A percentile compares a stretch with the other conserved stretches of the same genome.
phyloP scores from a whole-genome alignment of 1,140 invertebrate genomes.

The Listronotus bonariensis region DNA sequence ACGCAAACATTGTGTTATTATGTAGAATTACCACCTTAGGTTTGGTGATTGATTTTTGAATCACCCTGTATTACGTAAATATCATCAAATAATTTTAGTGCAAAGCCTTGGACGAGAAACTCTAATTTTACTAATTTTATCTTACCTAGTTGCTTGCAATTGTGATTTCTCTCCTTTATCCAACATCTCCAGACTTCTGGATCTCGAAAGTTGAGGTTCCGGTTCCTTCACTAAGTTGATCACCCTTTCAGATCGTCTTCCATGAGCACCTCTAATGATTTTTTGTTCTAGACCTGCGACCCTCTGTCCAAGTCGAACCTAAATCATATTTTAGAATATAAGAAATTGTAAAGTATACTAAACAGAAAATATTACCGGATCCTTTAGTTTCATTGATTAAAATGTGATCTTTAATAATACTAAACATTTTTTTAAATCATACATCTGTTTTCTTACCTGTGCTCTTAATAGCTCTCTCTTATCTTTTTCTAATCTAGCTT shows the following conservation, averaged over 20 bases:
- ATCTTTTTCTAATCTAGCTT: constrained; percentile 82
- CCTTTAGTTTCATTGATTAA: too few relatives aligned
- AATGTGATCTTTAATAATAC: too few relatives aligned
- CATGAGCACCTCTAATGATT: constrained; percentile 64
- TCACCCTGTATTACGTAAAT: too few relatives aligned
- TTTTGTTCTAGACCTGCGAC: constrained; percentile 78
- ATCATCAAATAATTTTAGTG: too few relatives aligned
- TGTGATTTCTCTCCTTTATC: constrained; percentile 54
- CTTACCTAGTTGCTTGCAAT: constrained; percentile 48
- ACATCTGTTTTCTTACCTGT: constrained; percentile 60
- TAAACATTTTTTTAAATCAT: too few relatives aligned
- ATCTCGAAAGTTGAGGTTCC: constrained; percentile 64
- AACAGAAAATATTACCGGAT: too few relatives aligned
- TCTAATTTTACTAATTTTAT: too few relatives aligned
- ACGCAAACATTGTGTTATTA: too few relatives aligned
- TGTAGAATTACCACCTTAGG: too few relatives aligned
- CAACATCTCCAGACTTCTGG: constrained; percentile 66
- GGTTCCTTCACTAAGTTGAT: constrained; percentile 60
- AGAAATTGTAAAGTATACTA: too few relatives aligned
- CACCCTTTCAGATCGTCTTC: constrained; percentile 63
- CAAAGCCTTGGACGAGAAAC: too few relatives aligned
- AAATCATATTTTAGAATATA: neutral
- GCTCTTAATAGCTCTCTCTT: constrained; percentile 83
- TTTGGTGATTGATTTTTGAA: too few relatives aligned
- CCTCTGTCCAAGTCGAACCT: constrained; percentile 71